phyloP scores from a whole-genome alignment of 2,797 vertebrate species.

The Microchirus variegatus region DNA sequence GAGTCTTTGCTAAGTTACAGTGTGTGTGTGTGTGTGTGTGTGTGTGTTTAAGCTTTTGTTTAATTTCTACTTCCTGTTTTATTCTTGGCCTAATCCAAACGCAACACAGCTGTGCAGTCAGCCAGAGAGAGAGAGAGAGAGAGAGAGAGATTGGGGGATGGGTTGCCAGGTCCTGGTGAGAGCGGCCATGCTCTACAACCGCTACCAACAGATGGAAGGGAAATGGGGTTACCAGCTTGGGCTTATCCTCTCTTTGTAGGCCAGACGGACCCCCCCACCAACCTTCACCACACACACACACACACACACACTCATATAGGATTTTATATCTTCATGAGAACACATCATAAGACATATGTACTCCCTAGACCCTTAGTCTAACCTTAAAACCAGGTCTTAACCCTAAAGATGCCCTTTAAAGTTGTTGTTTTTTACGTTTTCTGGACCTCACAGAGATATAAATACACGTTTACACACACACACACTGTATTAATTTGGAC shows the following conservation, averaged over 20 bases:
- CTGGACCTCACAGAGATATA: no score
- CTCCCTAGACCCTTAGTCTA: no score
- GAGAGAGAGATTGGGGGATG: conserved; percentile 67
- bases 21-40: conserved; percentile 26
- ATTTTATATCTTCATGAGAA: neutral
- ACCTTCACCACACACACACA: neutral
- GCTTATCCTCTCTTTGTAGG: conserved; percentile 76
- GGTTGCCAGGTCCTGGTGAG: conserved; percentile 77
- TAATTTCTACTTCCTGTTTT: conserved; percentile 87
- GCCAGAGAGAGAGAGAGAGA: conserved; percentile 42
- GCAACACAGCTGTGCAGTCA: conserved; percentile 84
- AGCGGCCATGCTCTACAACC: conserved; percentile 71
- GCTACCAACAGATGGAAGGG: conserved; percentile 81
- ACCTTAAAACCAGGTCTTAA: no score
- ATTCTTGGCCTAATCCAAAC: conserved; percentile 86
- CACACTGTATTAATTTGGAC: no score
- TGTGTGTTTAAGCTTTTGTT: conserved; percentile 80
- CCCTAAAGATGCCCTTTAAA: no score
- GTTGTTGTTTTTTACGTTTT: no score
- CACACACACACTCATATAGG: conserved; percentile 7
- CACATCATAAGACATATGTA: no score
- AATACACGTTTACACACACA: no score
- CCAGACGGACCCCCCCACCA: conserved; percentile 58
- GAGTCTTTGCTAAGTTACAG: conserved; percentile 61
- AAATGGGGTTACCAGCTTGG: conserved; percentile 78